Evolutionary conservation across 2,113 vertebrate genomes (phyloP), one percentile per base, ranked within the genome.

Genomic region (Bungarus multicinctus): DNA sequence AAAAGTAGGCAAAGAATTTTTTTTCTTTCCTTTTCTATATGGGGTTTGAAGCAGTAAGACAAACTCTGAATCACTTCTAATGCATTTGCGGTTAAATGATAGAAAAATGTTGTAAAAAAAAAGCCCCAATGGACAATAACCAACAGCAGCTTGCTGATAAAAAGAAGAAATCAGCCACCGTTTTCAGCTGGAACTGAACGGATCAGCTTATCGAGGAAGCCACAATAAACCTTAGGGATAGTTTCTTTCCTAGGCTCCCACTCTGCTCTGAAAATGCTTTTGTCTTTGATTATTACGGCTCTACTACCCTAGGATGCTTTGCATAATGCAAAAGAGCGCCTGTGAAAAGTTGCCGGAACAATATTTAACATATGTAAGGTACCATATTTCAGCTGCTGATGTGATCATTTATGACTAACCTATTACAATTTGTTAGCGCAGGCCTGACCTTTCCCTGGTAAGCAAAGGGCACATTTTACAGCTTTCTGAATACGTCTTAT

Each of bases 381-480:
- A 94, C 87, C 57, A 1, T 96, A 96, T 97, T 97, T 97, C 94
- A 95, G 93, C 93, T 93, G 93, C 96, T 96, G 95, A 96, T 97
- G 94, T 97, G 95, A 97, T 97, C 95, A 95, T 96, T 97, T 97
- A 97, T 96, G 96, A 97, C 95, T 96, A 97, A 96, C 93, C 92
- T 95, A 97, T 97, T 97, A 96, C 91, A 97, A 95, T 97, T 97
- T 98, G 96, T 97, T 97, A 97, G 94, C 94, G 74, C 92, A 96
- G 93, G 95, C 34, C 81, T 97, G 97, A 97, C 97, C 96, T 97
- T 98, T 97, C 95, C 95, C 96, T 97, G 97, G 94, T 97, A 97
- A 97, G 97, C 95, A 98, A 98, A 98, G 97, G 97, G 96, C 97
- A 98, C 91, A 95, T 98, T 97, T 98, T 97, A 97, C 96, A 97